These are phyloP conservation scores for Stegodyphus mimosarum DNA, from an alignment of 1,140 invertebrate species.

Conservation along the genomic window DNA sequence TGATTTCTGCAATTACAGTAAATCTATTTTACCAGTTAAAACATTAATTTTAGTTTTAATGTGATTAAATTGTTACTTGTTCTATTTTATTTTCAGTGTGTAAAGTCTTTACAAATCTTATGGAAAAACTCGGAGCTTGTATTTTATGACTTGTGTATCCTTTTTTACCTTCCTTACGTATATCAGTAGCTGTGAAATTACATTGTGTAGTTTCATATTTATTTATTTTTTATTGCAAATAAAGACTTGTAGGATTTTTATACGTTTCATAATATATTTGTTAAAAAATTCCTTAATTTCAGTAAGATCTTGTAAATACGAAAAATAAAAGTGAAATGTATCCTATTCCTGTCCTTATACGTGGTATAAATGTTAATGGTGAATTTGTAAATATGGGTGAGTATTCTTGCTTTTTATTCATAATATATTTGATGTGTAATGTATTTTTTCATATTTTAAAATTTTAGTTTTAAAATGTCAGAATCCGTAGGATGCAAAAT, in stretches of 20 bases:
- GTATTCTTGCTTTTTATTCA: neutral
- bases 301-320: conserved; percentile 22
- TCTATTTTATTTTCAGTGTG: conserved; percentile 43
- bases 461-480: neutral
- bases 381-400: conserved; percentile 65
- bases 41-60: too few species aligned
- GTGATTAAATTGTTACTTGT: neutral
- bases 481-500: too few species aligned
- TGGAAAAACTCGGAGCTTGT: conserved; percentile 34
- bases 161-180: neutral
- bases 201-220: too few species aligned
- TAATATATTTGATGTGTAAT: neutral
- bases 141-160: conserved; percentile 59
- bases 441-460: neutral
- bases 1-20: too few species aligned
- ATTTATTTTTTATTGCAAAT: too few species aligned
- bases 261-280: neutral
- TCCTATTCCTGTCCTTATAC: conserved; percentile 73
- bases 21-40: too few species aligned
- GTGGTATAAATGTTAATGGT: conserved; percentile 66
- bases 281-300: conserved; percentile 4
- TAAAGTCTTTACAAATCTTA: conserved; percentile 18
- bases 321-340: conserved; percentile 67
- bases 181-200: too few species aligned
- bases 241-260: too few species aligned